Base-by-base conservation (phyloP, 2,888 invertebrate species). In the Stictocephala bisonia region DNA sequence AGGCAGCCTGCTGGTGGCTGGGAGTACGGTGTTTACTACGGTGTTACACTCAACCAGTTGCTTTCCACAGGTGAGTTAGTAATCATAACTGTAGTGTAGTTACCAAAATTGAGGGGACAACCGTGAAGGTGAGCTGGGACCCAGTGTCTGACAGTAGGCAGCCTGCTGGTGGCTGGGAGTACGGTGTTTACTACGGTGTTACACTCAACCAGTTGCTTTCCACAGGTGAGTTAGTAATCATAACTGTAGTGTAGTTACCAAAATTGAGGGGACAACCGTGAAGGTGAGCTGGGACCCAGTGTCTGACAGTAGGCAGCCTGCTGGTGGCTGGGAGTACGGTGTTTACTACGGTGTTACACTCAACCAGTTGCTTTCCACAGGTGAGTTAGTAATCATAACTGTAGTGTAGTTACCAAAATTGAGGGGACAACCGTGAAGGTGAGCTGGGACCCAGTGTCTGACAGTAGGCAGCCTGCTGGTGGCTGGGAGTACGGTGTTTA, bases 1-100 rank as follows among this genome's bases (percentile, higher is more conserved):
- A 70, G 72, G 11, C 77, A 75, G 27, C 86, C 86, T 22, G 86
- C 86, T 51, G n/a, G n/a, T n/a, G n/a, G n/a, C n/a, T 90, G 88
- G 89, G 79, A 85, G 3, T 95, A 94, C 81, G 92, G 91, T 20
- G 86, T 94, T 48, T 91, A 92, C 82, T 94, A 93, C 80, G 91
- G 90, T 0, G 83, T 87, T 2, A 86, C 81, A 78, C 86, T 85
- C 80, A 86, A 86, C 4, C 88, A 90, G 74, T 84, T 89, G 18
- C 84, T 87, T 60, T 87, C 64, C 15, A 88, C 83, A 87, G 72
- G 91, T 90, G n/a, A n/a, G n/a, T n/a, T n/a, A n/a, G n/a, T n/a
- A n/a, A n/a, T n/a, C n/a, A n/a, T n/a, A n/a, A n/a, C n/a, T n/a
- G n/a, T n/a, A n/a, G n/a, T n/a, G n/a, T n/a, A n/a, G n/a, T n/a